phyloP scores from a whole-genome alignment of 2,888 invertebrate genomes.

The Noctua comes region DNA sequence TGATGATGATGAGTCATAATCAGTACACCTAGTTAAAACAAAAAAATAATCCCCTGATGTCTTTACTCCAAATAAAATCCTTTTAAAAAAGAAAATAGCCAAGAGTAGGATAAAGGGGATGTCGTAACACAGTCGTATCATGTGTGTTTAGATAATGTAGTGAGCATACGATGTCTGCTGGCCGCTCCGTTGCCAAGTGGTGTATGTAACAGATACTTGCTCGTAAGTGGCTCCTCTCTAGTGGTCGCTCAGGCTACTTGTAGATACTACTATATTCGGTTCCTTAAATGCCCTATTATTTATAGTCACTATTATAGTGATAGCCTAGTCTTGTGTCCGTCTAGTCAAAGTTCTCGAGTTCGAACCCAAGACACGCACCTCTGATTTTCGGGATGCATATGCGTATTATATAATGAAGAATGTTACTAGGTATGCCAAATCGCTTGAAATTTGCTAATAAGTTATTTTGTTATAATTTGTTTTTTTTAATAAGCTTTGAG shows the following conservation, averaged over 20 bases:
- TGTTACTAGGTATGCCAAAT: too few species aligned
- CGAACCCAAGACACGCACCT: not conserved
- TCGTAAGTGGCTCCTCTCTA: conserved; percentile 14
- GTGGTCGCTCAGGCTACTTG: not conserved
- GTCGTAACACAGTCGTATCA: not conserved
- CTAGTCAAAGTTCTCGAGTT: not conserved
- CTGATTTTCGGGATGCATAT: too few species aligned
- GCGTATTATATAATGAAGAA: too few species aligned
- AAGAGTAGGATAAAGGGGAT: too few species aligned
- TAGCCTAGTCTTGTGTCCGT: not conserved
- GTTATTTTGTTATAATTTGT: too few species aligned
- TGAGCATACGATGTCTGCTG: conserved; percentile 28
- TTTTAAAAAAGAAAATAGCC: not conserved
- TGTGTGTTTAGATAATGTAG: conserved; percentile 42
- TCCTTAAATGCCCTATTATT: conserved; percentile 5
- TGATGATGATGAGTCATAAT: too few species aligned
- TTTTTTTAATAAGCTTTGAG: too few species aligned
- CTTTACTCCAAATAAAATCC: not conserved
- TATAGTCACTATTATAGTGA: not conserved
- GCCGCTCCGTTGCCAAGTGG: conserved; percentile 17
- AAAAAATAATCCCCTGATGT: too few species aligned
- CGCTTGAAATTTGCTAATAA: too few species aligned
- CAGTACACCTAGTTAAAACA: too few species aligned
- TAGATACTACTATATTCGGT: conserved; percentile 2
- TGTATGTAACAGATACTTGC: conserved; percentile 26